phyloP scores from a whole-genome alignment of 2,113 vertebrate genomes.

The Acrocephalus kingi region DNA sequence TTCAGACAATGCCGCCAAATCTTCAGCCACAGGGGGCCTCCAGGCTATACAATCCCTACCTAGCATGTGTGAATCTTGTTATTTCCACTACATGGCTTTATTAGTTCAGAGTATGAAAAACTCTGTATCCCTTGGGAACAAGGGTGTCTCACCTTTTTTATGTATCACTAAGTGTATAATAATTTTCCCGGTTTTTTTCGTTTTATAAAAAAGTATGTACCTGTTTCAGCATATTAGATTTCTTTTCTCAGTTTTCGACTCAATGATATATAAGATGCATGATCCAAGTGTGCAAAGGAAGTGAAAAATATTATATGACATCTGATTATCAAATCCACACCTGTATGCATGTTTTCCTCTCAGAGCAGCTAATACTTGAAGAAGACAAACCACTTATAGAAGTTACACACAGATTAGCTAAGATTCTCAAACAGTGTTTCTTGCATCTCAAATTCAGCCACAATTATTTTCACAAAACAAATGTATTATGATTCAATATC shows the following conservation, averaged over 20 bases:
- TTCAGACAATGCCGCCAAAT: background rate
- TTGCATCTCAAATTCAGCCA: background rate
- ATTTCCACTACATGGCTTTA: background rate
- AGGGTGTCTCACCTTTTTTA: background rate
- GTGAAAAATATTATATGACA: background rate
- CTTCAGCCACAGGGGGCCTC: background rate
- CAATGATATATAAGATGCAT: background rate
- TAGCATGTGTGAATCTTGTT: background rate
- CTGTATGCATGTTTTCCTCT: background rate
- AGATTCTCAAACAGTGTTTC: background rate
- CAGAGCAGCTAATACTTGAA: background rate
- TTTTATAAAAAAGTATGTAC: background rate
- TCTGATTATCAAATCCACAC: background rate
- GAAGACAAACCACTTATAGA: background rate
- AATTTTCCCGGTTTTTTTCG: background rate
- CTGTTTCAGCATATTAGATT: background rate
- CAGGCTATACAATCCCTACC: background rate
- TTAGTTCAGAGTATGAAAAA: background rate
- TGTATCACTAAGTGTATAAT: background rate
- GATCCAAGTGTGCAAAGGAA: background rate
- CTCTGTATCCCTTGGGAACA: background rate
- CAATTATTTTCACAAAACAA: background rate
- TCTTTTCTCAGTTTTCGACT: background rate
- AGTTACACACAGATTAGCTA: background rate
- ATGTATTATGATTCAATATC: background rate